Evolutionary conservation across 2,797 vertebrate genomes (phyloP), one percentile per base, ranked within the genome.

Genomic region (Pampus argenteus): DNA sequence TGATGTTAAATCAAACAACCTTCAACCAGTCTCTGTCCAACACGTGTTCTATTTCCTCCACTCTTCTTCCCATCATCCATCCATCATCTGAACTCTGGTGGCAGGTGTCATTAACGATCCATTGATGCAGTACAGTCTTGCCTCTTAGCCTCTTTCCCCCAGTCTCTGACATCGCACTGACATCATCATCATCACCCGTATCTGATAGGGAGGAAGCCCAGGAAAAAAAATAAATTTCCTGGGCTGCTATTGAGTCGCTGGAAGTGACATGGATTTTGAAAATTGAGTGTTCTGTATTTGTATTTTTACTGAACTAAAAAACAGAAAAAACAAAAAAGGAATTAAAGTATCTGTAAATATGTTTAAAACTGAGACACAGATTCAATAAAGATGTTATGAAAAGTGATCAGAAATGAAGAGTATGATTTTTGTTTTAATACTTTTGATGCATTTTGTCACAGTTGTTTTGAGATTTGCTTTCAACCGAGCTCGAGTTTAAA

Each of bases 341-440:
- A 83, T 85, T 61, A 90, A 93, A 86, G 52, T 87, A 91, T 91
- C 81, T 95, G 95, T 95, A 95, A 94, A 95, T 95, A 95, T 92
- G 94, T 95, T 94, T 94, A 93, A 95, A 91, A 92, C 86, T 73
- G 85, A 90, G 87, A 93, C 88, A 92, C 89, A 89, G 86, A 94
- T 93, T 93, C 91, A 95, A 94, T 95, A 94, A 95, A 95, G 92
- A 93, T 91, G 93, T 93, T 93, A 93, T 87, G 86, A 93, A 94
- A 93, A 94, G 86, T 90, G 89, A 81, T 69, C 50, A 10, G 63
- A 80, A 59, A 31, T 2, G 2, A 28, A 18, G 49, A 56, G 49
- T 38, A 0, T 1, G 0, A 31, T 50, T 20, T 26, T 49, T 45
- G 10, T 58, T 5, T 29, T 22, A 42, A 6, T 61, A 25, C 23